These are phyloP conservation scores for Scophthalmus maximus DNA, from an alignment of 2,113 vertebrate genomes.

Conservation along the genomic window DNA sequence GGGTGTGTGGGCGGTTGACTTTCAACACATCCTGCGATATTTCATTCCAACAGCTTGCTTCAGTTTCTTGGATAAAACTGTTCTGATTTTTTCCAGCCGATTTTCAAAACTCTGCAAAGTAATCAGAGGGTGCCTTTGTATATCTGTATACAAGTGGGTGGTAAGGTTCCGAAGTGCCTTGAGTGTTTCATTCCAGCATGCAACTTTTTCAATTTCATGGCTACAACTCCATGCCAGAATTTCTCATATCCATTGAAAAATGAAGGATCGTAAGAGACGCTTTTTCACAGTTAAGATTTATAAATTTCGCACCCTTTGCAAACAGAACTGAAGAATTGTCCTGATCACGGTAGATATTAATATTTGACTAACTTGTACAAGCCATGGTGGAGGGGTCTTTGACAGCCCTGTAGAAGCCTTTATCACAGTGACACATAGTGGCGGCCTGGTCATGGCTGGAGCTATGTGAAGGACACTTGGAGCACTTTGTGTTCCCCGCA, in stretches of 20 bases:
- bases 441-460: slow-evolving; percentile 91
- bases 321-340: no score
- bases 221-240: slow-evolving; percentile 1
- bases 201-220: slow-evolving; percentile 11
- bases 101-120: slow-evolving; percentile 32
- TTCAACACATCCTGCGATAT: slow-evolving; percentile 6
- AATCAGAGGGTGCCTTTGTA: slow-evolving; percentile 38
- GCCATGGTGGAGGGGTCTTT: slow-evolving; percentile 94
- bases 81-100: background rate
- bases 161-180: slow-evolving; percentile 5
- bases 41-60: slow-evolving; percentile 38
- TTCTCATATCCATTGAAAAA: background rate
- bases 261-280: background rate
- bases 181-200: slow-evolving; percentile 28
- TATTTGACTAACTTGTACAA: slow-evolving; percentile 95
- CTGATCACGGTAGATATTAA: no score
- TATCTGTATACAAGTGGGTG: slow-evolving; percentile 26
- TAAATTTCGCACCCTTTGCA: no score
- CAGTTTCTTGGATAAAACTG: slow-evolving; percentile 12
- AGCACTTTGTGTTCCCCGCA: slow-evolving; percentile 94
- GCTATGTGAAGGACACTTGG: slow-evolving; percentile 95
- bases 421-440: slow-evolving; percentile 94
- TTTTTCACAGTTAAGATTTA: background rate
- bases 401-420: slow-evolving; percentile 92
- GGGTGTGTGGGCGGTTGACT: slow-evolving; percentile 26